These are phyloP conservation scores for Siniperca scherzeri DNA, from an alignment of 2,797 vertebrate genomes.

Conservation along the genomic window DNA sequence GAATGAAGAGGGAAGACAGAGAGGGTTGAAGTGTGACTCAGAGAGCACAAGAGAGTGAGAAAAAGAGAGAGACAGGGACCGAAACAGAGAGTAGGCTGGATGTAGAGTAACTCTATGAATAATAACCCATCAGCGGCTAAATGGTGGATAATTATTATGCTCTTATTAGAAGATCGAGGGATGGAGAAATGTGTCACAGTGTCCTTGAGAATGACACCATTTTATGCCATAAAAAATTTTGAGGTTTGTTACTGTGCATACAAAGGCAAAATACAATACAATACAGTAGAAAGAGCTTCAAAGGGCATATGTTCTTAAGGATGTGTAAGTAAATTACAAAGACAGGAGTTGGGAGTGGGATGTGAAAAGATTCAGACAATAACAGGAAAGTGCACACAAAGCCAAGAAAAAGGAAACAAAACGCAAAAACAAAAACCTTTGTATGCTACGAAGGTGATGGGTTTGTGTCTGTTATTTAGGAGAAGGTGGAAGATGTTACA, in stretches of 20 bases:
- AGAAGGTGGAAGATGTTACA: neutral
- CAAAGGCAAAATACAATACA: constrained; percentile 24
- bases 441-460: neutral
- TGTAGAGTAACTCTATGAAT: constrained; percentile 72
- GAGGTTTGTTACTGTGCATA: constrained; percentile 28
- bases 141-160: constrained; percentile 73
- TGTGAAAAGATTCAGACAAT: constrained; percentile 12
- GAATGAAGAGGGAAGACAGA: constrained; percentile 42
- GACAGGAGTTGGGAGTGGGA: constrained; percentile 9
- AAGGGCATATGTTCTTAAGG: constrained; percentile 2
- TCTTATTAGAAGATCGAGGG: constrained; percentile 71
- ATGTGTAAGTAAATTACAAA: constrained; percentile 18
- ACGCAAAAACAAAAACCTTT: neutral
- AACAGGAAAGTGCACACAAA: neutral
- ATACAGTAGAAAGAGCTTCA: constrained; percentile 6
- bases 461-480: neutral
- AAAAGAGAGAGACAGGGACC: neutral
- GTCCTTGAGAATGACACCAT: constrained; percentile 75
- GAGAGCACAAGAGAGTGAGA: constrained; percentile 43
- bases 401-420: neutral
- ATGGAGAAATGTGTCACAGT: constrained; percentile 72
- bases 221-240: constrained; percentile 42
- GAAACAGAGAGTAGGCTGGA: constrained; percentile 45
- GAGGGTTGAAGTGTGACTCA: constrained; percentile 64
- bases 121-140: constrained; percentile 72